Percentiles rank a stretch among this genome's conserved stretches.
These are phyloP conservation scores for Ephestia elutella DNA, from an alignment of 1,140 invertebrate species.

Conservation along the genomic window DNA sequence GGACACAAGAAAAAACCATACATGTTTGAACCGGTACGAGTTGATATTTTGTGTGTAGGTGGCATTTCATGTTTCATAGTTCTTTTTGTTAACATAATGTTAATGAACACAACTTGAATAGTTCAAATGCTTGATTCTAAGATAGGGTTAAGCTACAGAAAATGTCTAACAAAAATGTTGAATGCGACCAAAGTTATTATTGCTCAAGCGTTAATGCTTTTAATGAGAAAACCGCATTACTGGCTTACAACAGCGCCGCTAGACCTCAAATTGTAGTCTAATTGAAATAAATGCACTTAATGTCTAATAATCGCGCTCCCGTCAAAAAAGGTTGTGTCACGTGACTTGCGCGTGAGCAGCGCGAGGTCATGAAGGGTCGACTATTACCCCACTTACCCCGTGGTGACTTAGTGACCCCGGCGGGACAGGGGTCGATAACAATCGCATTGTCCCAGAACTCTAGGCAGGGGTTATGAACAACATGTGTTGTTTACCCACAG, in stretches of 20 bases:
- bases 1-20: conserved; percentile 67
- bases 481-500: conserved; percentile 46
- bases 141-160: conserved; percentile 17
- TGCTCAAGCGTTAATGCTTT: conserved; percentile 11
- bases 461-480: conserved; percentile 38
- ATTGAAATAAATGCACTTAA: neutral
- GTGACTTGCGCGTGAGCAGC: conserved; percentile 32
- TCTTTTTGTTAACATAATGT: conserved; percentile 58
- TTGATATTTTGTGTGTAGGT: conserved; percentile 65
- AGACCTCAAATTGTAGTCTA: conserved; percentile 1
- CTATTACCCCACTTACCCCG: conserved; percentile 26
- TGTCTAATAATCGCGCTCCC: conserved; percentile 8
- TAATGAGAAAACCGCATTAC: conserved; percentile 15
- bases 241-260: neutral
- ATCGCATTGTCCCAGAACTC: conserved; percentile 40
- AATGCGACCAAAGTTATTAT: neutral
- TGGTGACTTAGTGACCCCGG: conserved; percentile 56
- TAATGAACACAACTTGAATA: conserved; percentile 46
- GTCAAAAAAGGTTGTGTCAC: conserved; percentile 27
- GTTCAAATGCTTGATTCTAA: conserved; percentile 29
- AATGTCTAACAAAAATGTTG: neutral
- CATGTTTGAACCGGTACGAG: conserved; percentile 67
- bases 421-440: conserved; percentile 36
- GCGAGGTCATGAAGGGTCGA: conserved; percentile 30
- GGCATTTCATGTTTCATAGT: conserved; percentile 56